phyloP scores from a whole-genome alignment of 2,113 vertebrate species.

The Nipponia nippon region DNA sequence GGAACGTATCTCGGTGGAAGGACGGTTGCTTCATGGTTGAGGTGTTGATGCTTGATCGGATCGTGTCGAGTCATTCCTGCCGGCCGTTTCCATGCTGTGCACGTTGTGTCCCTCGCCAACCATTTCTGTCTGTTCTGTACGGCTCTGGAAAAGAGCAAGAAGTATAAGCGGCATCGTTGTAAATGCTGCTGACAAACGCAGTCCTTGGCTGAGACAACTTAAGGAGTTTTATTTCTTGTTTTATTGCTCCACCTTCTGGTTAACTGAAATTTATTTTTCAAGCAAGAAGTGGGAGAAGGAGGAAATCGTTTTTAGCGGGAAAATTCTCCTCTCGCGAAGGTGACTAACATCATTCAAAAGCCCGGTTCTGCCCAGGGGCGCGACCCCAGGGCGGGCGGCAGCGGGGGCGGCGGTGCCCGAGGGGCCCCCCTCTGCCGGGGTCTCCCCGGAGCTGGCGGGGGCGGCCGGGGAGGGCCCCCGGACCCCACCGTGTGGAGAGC shows the following conservation, averaged over 20 bases:
- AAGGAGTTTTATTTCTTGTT: background rate
- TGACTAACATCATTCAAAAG: fast-evolving
- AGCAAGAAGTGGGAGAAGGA: fast-evolving
- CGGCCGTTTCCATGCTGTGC: fast-evolving
- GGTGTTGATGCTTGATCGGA: fast-evolving
- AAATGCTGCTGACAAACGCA: fast-evolving
- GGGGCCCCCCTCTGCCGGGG: background rate
- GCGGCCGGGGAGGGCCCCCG: background rate
- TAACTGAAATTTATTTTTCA: fast-evolving
- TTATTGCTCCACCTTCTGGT: slow-evolving; percentile 57
- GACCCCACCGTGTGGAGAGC: fast-evolving
- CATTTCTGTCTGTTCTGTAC: fast-evolving
- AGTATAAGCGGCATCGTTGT: fast-evolving
- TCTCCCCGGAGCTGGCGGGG: background rate
- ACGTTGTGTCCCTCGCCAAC: fast-evolving
- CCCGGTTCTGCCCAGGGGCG: fast-evolving
- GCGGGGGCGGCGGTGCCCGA: background rate
- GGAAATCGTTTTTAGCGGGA: fast-evolving
- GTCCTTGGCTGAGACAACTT: fast-evolving
- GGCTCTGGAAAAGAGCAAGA: fast-evolving
- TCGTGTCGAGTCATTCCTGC: fast-evolving
- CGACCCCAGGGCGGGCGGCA: too few relatives aligned
- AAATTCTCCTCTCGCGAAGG: fast-evolving
- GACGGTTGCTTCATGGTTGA: fast-evolving
- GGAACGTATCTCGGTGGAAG: fast-evolving